These are phyloP conservation scores for Botia almorhae DNA, from an alignment of 2,797 vertebrate genomes.

Conservation along the genomic window DNA sequence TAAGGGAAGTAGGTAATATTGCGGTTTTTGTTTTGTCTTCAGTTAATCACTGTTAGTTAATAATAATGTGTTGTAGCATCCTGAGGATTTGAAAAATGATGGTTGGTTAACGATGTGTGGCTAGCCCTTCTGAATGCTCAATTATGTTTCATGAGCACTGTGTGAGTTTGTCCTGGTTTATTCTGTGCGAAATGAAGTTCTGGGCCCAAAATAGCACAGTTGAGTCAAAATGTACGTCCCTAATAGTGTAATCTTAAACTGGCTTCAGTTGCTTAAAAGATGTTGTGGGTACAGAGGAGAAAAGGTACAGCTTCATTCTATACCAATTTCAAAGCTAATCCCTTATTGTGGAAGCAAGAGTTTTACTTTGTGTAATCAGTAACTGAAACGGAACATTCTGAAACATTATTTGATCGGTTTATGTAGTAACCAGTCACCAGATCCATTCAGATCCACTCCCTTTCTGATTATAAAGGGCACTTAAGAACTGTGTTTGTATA, in stretches of 20 bases:
- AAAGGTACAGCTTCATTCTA: background rate
- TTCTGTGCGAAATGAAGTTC: conserved; percentile 30
- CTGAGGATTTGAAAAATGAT: conserved; percentile 18
- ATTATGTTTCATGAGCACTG: conserved; percentile 43
- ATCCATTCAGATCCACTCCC: background rate
- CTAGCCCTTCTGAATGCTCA: conserved; percentile 27
- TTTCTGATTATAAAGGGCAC: background rate
- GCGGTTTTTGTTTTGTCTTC: conserved; percentile 32
- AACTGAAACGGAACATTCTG: background rate
- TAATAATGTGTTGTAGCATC: conserved; percentile 24
- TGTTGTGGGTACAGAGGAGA: background rate
- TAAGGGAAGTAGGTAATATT: background rate
- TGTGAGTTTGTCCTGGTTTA: conserved; percentile 40
- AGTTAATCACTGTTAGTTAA: conserved; percentile 17
- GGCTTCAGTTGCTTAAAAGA: background rate
- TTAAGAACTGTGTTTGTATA: conserved; percentile 33
- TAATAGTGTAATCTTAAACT: background rate
- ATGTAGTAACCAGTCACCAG: background rate
- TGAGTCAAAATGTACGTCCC: background rate
- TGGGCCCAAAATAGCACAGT: conserved; percentile 19
- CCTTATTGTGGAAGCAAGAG: background rate
- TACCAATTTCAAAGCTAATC: background rate
- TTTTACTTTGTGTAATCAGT: background rate
- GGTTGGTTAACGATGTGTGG: conserved; percentile 14
- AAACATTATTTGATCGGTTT: background rate